phyloP scores from a whole-genome alignment of 2,113 vertebrate species.

The Nanorana parkeri region DNA sequence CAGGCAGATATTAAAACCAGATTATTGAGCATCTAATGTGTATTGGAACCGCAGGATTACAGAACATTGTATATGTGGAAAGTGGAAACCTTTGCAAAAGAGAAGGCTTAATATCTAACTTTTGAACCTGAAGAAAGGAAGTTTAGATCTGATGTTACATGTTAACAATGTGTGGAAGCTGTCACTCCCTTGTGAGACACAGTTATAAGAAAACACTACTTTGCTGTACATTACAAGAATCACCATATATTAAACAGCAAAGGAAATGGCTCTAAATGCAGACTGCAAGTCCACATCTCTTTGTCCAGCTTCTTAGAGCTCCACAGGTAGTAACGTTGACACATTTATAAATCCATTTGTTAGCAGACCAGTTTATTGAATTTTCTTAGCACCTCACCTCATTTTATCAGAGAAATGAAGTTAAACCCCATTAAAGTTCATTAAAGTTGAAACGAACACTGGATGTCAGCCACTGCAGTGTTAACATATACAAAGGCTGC shows the following conservation, averaged over 20 bases:
- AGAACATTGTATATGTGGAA: too few relatives aligned
- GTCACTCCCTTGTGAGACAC: not conserved
- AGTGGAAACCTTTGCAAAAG: too few relatives aligned
- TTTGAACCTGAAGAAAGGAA: not conserved
- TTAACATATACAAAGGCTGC: slow-evolving; percentile 32
- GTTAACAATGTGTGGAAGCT: not conserved
- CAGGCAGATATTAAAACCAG: too few relatives aligned
- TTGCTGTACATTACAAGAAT: not conserved
- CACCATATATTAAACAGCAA: not conserved
- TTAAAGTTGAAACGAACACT: slow-evolving; percentile 40
- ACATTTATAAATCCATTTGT: slow-evolving; percentile 53
- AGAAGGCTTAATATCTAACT: not conserved
- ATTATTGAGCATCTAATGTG: too few relatives aligned
- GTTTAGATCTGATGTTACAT: not conserved
- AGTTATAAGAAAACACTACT: not conserved
- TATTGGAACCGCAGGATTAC: too few relatives aligned
- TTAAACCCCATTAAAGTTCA: slow-evolving; percentile 54
- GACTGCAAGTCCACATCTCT: not conserved
- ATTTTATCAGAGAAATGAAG: slow-evolving; percentile 52
- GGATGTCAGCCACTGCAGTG: slow-evolving; percentile 44
- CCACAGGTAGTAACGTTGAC: slow-evolving; percentile 39
- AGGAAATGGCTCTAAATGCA: slow-evolving; percentile 5
- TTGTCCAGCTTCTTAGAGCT: not conserved
- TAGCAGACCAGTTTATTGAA: slow-evolving; percentile 50
- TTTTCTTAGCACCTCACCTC: slow-evolving; percentile 28